phyloP scores from a whole-genome alignment of 2,113 vertebrate genomes.

The Mola mola region DNA sequence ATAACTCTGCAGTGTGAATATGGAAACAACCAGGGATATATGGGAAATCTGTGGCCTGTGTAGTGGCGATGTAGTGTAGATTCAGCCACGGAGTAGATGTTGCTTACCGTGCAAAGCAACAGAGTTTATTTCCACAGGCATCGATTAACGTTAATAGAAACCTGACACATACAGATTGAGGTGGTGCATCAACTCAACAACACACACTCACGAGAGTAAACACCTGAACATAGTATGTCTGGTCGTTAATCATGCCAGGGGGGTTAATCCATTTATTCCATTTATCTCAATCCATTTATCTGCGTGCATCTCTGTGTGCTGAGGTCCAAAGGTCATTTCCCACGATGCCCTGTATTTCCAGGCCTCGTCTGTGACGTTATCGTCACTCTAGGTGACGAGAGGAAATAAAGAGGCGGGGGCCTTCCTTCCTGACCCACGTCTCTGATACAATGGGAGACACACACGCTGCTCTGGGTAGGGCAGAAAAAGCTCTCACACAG shows the following conservation, averaged over 20 bases:
- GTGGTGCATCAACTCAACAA: not conserved
- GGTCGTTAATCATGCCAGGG: slow-evolving; percentile 51
- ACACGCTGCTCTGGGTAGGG: slow-evolving; percentile 1
- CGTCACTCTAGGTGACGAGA: slow-evolving; percentile 57
- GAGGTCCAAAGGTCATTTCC: slow-evolving; percentile 70
- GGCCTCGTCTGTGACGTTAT: slow-evolving; percentile 52
- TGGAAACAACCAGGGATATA: too few species aligned
- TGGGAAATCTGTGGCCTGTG: too few species aligned
- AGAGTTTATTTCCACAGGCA: slow-evolving; percentile 16
- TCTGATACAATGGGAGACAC: slow-evolving; percentile 75
- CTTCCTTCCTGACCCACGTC: slow-evolving; percentile 78
- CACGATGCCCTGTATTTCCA: slow-evolving; percentile 56
- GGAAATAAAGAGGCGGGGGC: slow-evolving; percentile 71
- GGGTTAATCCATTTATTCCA: slow-evolving; percentile 24
- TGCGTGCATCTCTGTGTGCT: slow-evolving; percentile 14
- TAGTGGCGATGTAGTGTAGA: too few species aligned
- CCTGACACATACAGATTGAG: slow-evolving; percentile 13
- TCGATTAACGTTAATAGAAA: slow-evolving; percentile 33
- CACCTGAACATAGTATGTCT: not conserved
- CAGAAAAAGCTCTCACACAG: slow-evolving; percentile 39
- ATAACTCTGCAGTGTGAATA: too few species aligned
- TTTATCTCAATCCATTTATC: slow-evolving; percentile 23
- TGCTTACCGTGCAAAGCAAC: slow-evolving; percentile 22
- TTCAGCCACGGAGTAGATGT: not conserved
- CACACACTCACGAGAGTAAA: slow-evolving; percentile 8